Base-by-base conservation (phyloP, 2,797 vertebrate genomes). In the Lutra lutra region DNA sequence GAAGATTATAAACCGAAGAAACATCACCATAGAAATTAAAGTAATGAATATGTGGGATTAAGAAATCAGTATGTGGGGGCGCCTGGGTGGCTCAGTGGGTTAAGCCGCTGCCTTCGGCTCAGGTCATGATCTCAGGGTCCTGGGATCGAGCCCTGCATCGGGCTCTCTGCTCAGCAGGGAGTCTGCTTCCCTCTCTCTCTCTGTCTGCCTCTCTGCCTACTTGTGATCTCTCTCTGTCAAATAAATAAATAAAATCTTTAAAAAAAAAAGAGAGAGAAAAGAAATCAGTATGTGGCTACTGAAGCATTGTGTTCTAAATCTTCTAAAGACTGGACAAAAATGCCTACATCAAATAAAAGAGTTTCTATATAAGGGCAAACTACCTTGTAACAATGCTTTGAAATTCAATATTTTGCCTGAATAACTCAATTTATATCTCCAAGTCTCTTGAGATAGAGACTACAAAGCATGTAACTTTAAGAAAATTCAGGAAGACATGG, bases 391-490 rank as follows among this genome's bases (percentile, higher is more conserved):
- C 54, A 91, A 94, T 62, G 43, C 27, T 38, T 58, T 92, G 54
- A 89, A 68, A 91, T 98, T 96, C 54, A 97, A 54, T 68, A 35
- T 46, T 97, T 97, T 97, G 23, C 54, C 94, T 72, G 95, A 98
- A 95, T 56, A n/a, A 40, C 82, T 68, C 86, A 91, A 75, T 79
- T 97, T 95, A 84, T 54, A 95, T 96, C 82, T 96, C 54, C 13
- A 95, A 86, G 25, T 94, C 32, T 95, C 82, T 64, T 95, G 23
- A 94, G 40, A 93, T 25, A 77, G 29, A 96, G 38, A 87, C 32
- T 88, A 64, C 79, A 94, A 96, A 93, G 86, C 62, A 58, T 73
- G 13, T 80, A 79, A 90, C 15, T 80, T 96, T 80, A 91, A 95
- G 90, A 95, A 92, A 94, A 95, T 90, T 68, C 73, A 95, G 32